These are phyloP conservation scores for Pantherophis alleghaniensis DNA, from an alignment of 2,797 vertebrate genomes.

Conservation along the genomic window DNA sequence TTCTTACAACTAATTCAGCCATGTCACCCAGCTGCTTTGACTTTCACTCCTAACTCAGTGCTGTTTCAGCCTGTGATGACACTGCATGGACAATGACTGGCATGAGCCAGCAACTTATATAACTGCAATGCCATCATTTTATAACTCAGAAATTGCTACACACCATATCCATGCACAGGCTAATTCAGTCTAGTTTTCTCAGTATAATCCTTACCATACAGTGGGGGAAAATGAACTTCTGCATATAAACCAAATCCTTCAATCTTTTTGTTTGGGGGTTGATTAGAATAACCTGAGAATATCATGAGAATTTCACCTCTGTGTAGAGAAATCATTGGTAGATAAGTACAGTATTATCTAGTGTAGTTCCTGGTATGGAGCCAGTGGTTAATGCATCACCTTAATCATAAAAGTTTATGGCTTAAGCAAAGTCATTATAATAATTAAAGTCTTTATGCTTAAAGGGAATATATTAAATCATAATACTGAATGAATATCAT, in stretches of 20 bases:
- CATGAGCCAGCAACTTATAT: background rate
- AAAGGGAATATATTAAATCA: slow-evolving; percentile 7
- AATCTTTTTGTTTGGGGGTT: background rate
- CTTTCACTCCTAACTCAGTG: background rate
- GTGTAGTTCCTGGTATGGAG: background rate
- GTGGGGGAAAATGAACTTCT: background rate
- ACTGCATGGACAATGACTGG: background rate
- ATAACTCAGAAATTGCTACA: background rate
- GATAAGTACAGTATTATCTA: background rate
- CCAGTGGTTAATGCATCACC: background rate
- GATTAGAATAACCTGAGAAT: background rate
- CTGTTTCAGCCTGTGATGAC: background rate
- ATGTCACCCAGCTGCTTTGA: background rate
- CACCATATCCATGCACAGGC: background rate
- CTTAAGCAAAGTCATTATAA: slow-evolving; percentile 3
- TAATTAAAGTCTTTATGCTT: background rate
- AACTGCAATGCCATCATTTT: background rate
- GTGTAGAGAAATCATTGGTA: background rate
- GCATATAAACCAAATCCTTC: background rate
- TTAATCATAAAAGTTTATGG: background rate
- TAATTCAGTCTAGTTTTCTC: background rate
- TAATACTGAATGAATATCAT: background rate
- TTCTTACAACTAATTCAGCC: background rate
- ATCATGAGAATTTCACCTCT: background rate
- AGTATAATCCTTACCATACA: background rate